Base-by-base conservation (phyloP, 2,113 vertebrate genomes). In the Dermatemys mawii region DNA sequence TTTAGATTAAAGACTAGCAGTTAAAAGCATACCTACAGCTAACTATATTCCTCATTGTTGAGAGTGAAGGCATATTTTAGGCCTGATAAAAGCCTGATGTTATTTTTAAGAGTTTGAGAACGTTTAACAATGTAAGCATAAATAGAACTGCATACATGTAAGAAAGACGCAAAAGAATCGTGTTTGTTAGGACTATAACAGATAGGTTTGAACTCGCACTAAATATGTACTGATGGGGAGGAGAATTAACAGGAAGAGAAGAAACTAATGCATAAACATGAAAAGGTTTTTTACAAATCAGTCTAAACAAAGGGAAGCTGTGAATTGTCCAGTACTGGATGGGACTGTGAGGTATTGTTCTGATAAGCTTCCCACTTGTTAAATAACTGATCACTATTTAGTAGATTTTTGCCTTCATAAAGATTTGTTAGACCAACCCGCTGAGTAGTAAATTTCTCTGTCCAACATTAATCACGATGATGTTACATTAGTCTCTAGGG, bases 11-110 rank as follows among this genome's bases (percentile, higher is more conserved):
- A 24, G 89, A 81, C 78, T 29, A 88, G 24, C 83, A 91, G 79
- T 88, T 93, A 94, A 94, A 91, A 78, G 35, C 50, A 38, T 94
- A 96, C 81, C 89, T 95, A 88, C 44, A 79, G 75, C 24, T 95
- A 95, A 92, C 92, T 84, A 97, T 16, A 3, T n/a, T n/a, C 63
- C 63, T 67, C 35, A 67, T 5, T 67, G 35, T 67, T n/a, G 60
- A 16, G 32, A 63, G 16, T 19, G 35, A 67, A 21, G 35, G 63
- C 35, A 67, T 67, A 67, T 67, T n/a, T 67, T 67, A 67, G 63
- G 16, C 17, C 35, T 67, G 63, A 67, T 21, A 67, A 67, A 67
- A 67, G 17, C 35, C 63, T 67, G 35, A n/a, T 67, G 16, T 67
- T 17, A 67, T 67, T 57, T 57, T n/a, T 67, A 67, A 67, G 35